These are phyloP conservation scores for Colletes collaris DNA, from an alignment of 2,888 invertebrate genomes.

Conservation along the genomic window DNA sequence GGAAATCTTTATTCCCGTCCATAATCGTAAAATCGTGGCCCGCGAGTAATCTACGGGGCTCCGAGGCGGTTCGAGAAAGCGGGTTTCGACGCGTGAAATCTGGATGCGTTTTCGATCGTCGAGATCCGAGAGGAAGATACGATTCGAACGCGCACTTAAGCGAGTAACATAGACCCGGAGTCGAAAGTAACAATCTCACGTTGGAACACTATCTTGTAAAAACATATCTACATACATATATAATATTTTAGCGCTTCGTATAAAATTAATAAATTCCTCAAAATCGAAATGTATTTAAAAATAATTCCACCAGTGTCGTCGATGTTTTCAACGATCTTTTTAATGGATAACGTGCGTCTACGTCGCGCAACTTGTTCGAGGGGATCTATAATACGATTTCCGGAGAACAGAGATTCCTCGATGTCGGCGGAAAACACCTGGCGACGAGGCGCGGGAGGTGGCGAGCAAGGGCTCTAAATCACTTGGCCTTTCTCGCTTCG, in stretches of 20 bases:
- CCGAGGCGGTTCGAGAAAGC: slow-evolving; percentile 18
- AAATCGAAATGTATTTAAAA: too few relatives aligned
- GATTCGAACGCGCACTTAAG: too few relatives aligned
- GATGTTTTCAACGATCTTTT: too few relatives aligned
- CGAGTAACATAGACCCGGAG: too few relatives aligned
- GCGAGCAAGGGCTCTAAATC: slow-evolving; percentile 53
- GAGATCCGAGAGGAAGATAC: background rate
- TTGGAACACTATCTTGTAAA: too few relatives aligned
- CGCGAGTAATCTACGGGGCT: slow-evolving; percentile 12
- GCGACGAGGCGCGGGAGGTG: slow-evolving; percentile 46
- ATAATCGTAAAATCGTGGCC: slow-evolving; percentile 53
- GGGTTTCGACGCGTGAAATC: slow-evolving; percentile 9
- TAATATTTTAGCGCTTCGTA: too few relatives aligned
- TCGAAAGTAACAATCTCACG: too few relatives aligned
- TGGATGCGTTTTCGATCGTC: slow-evolving; percentile 11
- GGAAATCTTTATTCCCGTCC: slow-evolving; percentile 49
- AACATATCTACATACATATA: too few relatives aligned
- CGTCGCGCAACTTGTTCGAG: slow-evolving; percentile 7
- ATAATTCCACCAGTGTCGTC: too few relatives aligned
- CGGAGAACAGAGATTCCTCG: too few relatives aligned
- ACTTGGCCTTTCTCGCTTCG: slow-evolving; percentile 48
- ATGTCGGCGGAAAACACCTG: slow-evolving; percentile 9
- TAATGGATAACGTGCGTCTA: too few relatives aligned
- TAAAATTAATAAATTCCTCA: too few relatives aligned
- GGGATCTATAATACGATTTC: background rate